Evolutionary conservation across 2,113 vertebrate genomes (phyloP).

Genomic region (Phoenicopterus ruber): DNA sequence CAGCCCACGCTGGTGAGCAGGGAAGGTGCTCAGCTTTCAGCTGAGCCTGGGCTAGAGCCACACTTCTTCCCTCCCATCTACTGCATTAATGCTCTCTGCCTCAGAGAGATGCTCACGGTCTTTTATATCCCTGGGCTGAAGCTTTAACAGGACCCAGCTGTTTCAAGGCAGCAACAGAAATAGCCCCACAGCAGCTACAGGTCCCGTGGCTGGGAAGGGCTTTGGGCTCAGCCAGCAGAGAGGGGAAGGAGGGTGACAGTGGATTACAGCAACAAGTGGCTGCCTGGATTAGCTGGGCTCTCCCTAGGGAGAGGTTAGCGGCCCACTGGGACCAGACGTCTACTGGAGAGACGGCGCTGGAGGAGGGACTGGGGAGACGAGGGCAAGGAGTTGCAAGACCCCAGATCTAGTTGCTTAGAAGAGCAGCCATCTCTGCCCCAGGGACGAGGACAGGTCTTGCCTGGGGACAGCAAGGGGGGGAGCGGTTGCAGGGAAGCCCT

Average conservation of each 20-base stretch:
- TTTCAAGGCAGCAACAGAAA: neutral
- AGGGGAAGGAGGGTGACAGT: neutral
- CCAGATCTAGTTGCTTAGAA: neutral
- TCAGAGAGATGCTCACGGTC: slow-evolving; percentile 54
- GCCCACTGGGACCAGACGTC: fast-evolving
- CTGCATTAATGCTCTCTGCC: slow-evolving; percentile 48
- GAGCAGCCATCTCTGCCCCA: neutral
- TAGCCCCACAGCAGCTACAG: neutral
- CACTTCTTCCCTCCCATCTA: neutral
- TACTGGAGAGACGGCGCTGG: neutral
- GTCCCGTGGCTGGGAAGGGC: neutral
- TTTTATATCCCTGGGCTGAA: neutral
- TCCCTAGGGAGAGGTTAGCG: neutral
- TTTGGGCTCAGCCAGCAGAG: neutral
- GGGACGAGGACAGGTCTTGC: neutral
- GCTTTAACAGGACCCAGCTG: slow-evolving; percentile 2
- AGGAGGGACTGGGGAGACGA: neutral
- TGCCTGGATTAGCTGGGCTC: neutral
- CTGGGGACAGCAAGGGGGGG: neutral
- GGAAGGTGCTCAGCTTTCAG: neutral
- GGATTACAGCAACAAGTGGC: neutral
- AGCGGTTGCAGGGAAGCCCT: neutral
- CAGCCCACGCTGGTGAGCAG: neutral
- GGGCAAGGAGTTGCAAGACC: neutral
- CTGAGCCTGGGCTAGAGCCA: neutral